These are phyloP conservation scores for Heliconius melpomene DNA, from an alignment of 1,140 invertebrate genomes.

Conservation along the genomic window DNA sequence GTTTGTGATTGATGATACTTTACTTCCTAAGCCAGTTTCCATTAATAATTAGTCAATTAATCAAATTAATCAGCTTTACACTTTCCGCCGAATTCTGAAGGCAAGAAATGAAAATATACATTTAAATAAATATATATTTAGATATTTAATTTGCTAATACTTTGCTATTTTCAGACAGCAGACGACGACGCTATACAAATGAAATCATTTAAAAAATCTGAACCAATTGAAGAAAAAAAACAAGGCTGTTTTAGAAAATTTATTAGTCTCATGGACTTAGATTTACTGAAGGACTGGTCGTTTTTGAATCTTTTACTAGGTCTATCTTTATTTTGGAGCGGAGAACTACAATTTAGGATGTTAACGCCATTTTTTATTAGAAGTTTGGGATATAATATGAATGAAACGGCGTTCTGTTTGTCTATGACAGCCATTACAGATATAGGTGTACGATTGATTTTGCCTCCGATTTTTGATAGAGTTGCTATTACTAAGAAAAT, in stretches of 20 bases:
- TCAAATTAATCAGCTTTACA: too few species aligned
- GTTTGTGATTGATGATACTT: constrained; percentile 39
- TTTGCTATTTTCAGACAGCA: constrained; percentile 55
- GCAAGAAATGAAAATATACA: too few species aligned
- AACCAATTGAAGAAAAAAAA: constrained; percentile 67
- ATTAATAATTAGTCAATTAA: too few species aligned
- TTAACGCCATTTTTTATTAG: constrained; percentile 88
- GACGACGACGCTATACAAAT: constrained; percentile 77
- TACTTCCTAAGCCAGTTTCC: neutral
- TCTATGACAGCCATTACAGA: constrained; percentile 88
- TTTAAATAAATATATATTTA: too few species aligned
- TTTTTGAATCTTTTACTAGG: constrained; percentile 87
- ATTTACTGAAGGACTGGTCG: constrained; percentile 84
- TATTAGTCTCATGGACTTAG: constrained; percentile 83
- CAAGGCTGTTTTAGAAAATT: constrained; percentile 79
- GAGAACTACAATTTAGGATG: constrained; percentile 89
- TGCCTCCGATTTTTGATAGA: constrained; percentile 87
- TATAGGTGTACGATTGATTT: constrained; percentile 85
- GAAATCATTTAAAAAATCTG: constrained; percentile 70
- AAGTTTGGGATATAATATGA: constrained; percentile 84
- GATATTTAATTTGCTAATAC: neutral
- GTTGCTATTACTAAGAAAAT: constrained; percentile 85
- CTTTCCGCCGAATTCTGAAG: too few species aligned
- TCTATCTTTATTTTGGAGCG: constrained; percentile 87
- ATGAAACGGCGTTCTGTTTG: constrained; percentile 86